Evolutionary conservation across 2,888 invertebrate genomes (phyloP), one percentile per base, ranked within the genome.

Genomic region (Schrankia costaestrigalis): DNA sequence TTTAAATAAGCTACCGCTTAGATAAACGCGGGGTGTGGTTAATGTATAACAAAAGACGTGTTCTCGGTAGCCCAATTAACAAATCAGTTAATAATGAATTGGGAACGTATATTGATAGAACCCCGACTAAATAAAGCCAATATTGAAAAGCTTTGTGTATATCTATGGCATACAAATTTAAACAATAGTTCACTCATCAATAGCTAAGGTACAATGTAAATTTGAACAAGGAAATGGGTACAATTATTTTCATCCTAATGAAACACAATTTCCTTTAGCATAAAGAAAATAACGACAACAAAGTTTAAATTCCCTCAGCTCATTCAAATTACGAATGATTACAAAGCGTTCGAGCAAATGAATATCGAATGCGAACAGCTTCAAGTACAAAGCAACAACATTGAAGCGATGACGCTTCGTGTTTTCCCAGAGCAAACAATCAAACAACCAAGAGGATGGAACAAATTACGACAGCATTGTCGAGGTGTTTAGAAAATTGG

Each of bases 1-100:
- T 84, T 82, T 71, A 82, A 84, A 85, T 80, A 87, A 85, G 84
- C 85, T 84, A 82, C 82, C 79, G 81, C 84, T 81, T 84, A 85
- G 80, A 85, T 82, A 84, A 83, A 80, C 78, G 76, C 63, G 66
- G 81, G 83, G 86, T 84, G 84, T 83, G 80, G 84, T 78, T 78
- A 61, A 63, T 69, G 69, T 71, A 72, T 77, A 82, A 84, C 82
- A 87, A 86, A 81, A 71, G 76, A 69, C 64, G 75, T 65, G 72
- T 71, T 63, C 66, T 71, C 75, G 62, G 81, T 75, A 82, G 81
- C 71, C 68, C 77, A 79, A 84, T 85, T 74, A 83, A 80, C 70
- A 70, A 79, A 77, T 78, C 75, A 71, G 73, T 73, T 75, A 78
- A 77, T 78, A 74, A 74, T 73, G 55, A 68, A 74, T 54, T 52